Base-by-base conservation (phyloP, 2,888 invertebrate genomes). In the Amiota minor region DNA sequence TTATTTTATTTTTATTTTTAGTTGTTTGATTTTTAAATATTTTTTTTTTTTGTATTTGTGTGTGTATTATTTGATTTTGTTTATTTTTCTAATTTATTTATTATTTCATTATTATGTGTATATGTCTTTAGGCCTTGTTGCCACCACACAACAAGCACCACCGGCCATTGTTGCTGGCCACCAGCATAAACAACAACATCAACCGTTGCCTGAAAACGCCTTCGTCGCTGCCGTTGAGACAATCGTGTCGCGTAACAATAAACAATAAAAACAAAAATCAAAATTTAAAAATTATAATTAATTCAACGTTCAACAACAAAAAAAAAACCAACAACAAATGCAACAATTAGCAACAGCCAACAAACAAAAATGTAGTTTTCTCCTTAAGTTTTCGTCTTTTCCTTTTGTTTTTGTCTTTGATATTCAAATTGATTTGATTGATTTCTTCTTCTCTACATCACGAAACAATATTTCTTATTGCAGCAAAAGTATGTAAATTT, bases 51-150 rank as follows among this genome's bases (percentile, higher is more conserved):
- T 78, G 77, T 70, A 73, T 73, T 76, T 76, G 74, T 72, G 71
- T 56, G 77, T 80, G 79, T 77, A 76, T 78, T 82, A 77, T 83
- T 75, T 75, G 79, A 72, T 74, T 72, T 74, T 71, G 68, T 56
- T 64, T 50, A 70, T 74, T 71, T 68, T 61, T 70, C 49, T 47
- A 69, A 53, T 35, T 18, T 59, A 16, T 59, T 59, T 59, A 16
- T 59, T 59, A 16, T 20, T 14, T 20, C 20, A 62, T 62, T 23
- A 62, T 35, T 59, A 18, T 53, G 14, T 53, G n/a, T n/a, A 53
- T 53, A 12, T 53, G 35, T 35, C 35, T 35, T 35, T 35, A 35
- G 35, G 35, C 35, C 35, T 35, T 35, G 35, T 35, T 35, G 35
- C 35, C 35, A 35, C 35, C 35, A 35, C 35, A 35, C 35, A 81